phyloP scores from a whole-genome alignment of 2,888 invertebrate genomes.

The Drosophila villosipedis region DNA sequence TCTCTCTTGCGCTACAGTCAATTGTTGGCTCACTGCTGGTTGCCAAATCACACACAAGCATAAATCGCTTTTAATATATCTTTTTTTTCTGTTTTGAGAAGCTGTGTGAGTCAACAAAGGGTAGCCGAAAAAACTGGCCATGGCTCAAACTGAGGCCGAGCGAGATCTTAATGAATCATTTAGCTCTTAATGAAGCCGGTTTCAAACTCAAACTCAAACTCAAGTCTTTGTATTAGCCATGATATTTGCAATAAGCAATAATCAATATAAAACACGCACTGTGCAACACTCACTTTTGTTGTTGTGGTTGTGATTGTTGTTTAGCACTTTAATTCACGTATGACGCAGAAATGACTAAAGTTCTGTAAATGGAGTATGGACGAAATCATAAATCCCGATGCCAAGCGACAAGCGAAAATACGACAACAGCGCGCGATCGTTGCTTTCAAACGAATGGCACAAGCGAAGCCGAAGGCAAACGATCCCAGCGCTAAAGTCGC shows the following conservation, averaged over 20 bases:
- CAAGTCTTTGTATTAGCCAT: neutral
- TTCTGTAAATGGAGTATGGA: constrained; percentile 35
- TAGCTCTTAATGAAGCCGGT: constrained; percentile 42
- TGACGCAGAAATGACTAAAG: constrained; percentile 29
- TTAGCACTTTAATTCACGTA: neutral
- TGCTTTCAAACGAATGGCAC: constrained; percentile 75
- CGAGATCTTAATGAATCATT: constrained; percentile 36
- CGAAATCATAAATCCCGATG: constrained; percentile 9
- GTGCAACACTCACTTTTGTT: constrained; percentile 6
- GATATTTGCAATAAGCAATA: constrained; percentile 1
- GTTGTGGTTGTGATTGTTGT: neutral
- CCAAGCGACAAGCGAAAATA: constrained; percentile 10
- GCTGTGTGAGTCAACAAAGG: constrained; percentile 44
- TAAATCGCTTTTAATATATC: neutral
- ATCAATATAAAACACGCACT: neutral
- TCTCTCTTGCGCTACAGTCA: constrained; percentile 14
- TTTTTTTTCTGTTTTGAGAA: constrained; percentile 1
- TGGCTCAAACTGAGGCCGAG: constrained; percentile 11
- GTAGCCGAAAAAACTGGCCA: constrained; percentile 28
- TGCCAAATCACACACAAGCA: constrained; percentile 7
- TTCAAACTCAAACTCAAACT: constrained; percentile 14
- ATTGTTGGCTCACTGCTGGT: neutral
- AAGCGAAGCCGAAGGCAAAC: constrained; percentile 50
- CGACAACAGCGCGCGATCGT: constrained; percentile 77
- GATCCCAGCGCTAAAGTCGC: constrained; percentile 56